Evolutionary conservation across 2,113 vertebrate species (phyloP).

Genomic region (Chionis minor): DNA sequence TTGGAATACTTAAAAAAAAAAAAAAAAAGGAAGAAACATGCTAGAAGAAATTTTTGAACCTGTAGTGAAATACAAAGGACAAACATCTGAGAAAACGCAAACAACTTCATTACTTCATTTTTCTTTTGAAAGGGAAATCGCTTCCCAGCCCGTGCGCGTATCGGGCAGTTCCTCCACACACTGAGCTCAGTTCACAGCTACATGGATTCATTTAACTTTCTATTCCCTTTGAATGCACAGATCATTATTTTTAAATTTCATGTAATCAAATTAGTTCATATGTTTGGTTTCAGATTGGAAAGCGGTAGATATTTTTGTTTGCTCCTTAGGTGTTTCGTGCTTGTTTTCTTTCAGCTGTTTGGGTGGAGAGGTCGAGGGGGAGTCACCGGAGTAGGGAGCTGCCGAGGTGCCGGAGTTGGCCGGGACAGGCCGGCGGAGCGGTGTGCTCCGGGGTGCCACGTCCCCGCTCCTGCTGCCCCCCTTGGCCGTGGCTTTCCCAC

Average conservation of each 20-base stretch:
- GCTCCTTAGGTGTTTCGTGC: neutral
- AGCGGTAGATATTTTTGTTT: neutral
- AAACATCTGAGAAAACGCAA: neutral
- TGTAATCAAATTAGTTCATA: accelerated
- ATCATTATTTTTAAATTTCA: too few relatives aligned
- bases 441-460: neutral
- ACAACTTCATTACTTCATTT: neutral
- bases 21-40: neutral
- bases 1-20: neutral
- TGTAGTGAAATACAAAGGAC: neutral
- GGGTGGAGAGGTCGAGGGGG: neutral
- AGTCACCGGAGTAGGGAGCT: neutral
- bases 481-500: neutral
- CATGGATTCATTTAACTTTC: neutral
- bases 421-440: neutral
- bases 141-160: accelerated
- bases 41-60: neutral
- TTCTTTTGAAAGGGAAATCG: neutral
- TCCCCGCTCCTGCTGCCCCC: neutral
- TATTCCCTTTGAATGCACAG: neutral
- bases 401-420: neutral
- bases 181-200: neutral
- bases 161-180: neutral
- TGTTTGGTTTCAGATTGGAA: neutral
- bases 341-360: neutral